Evolutionary conservation across 2,113 vertebrate genomes (phyloP).

Genomic region (Indicator indicator): DNA sequence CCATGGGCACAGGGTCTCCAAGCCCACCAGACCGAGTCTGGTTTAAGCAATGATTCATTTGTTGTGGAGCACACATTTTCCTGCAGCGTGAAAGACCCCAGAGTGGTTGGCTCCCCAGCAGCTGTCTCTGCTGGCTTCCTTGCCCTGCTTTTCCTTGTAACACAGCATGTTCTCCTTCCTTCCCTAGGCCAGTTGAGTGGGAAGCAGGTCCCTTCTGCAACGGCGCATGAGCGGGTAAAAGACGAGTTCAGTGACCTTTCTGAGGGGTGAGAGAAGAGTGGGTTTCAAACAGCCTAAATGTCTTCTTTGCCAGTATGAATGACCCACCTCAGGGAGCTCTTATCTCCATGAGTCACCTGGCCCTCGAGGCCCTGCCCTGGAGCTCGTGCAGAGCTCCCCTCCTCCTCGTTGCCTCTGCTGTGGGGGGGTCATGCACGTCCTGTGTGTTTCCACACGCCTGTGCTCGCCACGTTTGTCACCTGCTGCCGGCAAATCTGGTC

Average conservation of each 20-base stretch:
- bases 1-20: not conserved
- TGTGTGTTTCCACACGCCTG: not conserved
- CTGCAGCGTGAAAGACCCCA: accelerated
- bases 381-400: not conserved
- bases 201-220: constrained; percentile 72
- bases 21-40: not conserved
- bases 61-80: accelerated
- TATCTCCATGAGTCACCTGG: not conserved
- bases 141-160: constrained; percentile 45
- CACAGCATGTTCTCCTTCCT: constrained; percentile 39
- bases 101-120: not conserved
- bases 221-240: constrained; percentile 82
- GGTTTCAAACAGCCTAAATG: constrained; percentile 75
- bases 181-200: constrained; percentile 76
- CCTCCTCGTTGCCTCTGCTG: not conserved
- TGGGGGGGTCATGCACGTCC: not conserved
- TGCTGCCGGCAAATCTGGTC: not conserved
- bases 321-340: not conserved
- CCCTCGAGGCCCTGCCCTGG: not conserved
- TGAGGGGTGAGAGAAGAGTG: constrained; percentile 91
- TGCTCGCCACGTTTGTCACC: not conserved
- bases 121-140: not conserved
- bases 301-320: constrained; percentile 65
- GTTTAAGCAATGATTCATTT: not conserved
- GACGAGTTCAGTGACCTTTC: constrained; percentile 89